A percentile compares a stretch with the other conserved stretches of the same genome.
phyloP scores from a whole-genome alignment of 2,797 vertebrate genomes.

The Jordanella pulchra region DNA sequence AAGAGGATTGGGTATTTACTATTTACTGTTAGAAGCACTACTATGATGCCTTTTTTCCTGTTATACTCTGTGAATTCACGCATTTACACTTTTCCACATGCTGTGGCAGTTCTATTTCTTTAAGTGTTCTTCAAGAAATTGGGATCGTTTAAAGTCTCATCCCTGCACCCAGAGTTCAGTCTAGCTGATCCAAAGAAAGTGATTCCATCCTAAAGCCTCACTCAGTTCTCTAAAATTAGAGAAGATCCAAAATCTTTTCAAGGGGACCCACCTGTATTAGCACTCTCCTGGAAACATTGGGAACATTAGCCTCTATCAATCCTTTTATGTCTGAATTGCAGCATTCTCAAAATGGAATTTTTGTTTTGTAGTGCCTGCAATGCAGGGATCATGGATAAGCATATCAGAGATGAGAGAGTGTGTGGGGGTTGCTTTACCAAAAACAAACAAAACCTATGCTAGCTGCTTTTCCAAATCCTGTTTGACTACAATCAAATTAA shows the following conservation, averaged over 20 bases:
- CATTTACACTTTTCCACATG: constrained; percentile 3
- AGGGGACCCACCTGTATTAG: constrained; percentile 30
- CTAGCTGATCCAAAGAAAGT: constrained; percentile 34
- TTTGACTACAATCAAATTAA: constrained; percentile 56
- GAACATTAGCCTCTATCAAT: constrained; percentile 10
- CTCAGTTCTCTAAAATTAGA: constrained; percentile 64
- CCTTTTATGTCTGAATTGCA: background rate
- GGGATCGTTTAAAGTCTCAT: constrained; percentile 17
- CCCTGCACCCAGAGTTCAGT: constrained; percentile 7
- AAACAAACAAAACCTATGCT: constrained; percentile 45
- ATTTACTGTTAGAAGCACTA: background rate
- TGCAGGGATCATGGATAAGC: constrained; percentile 10
- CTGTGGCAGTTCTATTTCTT: constrained; percentile 19
- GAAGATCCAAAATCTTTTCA: constrained; percentile 46
- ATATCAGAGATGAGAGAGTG: constrained; percentile 9
- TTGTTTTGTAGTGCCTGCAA: background rate
- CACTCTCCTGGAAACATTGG: constrained; percentile 19
- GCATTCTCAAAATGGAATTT: background rate
- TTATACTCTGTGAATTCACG: constrained; percentile 14
- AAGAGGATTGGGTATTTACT: background rate
- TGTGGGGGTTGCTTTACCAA: constrained; percentile 28
- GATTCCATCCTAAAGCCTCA: constrained; percentile 27
- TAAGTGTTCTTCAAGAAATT: constrained; percentile 21
- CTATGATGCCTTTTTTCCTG: background rate
- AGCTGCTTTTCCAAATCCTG: constrained; percentile 49